Percentiles rank a stretch among this genome's conserved stretches.
These are phyloP conservation scores for Atopsyche davidsoni DNA, from an alignment of 1,140 invertebrate genomes.

Conservation along the genomic window DNA sequence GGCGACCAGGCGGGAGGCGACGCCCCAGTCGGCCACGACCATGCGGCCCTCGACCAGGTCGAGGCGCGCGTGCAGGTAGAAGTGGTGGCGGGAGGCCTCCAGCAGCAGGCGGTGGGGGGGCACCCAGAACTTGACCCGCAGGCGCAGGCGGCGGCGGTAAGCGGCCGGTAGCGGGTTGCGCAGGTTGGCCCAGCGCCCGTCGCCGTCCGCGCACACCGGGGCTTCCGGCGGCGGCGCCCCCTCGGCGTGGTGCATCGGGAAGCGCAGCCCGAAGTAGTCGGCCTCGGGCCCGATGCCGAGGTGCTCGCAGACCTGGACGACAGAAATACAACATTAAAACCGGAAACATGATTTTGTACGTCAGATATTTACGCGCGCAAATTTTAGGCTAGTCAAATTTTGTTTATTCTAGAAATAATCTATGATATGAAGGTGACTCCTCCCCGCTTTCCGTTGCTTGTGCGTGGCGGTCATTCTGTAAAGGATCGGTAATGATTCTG, in stretches of 20 bases:
- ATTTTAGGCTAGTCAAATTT: no score
- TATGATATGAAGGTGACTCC: no score
- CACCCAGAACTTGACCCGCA: slow-evolving; percentile 82
- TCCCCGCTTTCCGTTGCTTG: no score
- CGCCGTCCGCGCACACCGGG: slow-evolving; percentile 35
- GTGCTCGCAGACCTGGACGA: slow-evolving; percentile 67
- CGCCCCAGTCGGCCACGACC: slow-evolving; percentile 59
- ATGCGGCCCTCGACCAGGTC: slow-evolving; percentile 68
- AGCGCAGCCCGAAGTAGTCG: slow-evolving; percentile 77
- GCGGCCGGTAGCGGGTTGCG: slow-evolving; percentile 68
- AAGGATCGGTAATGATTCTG: no score
- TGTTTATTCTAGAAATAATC: no score
- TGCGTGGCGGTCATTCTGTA: no score
- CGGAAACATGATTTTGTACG: no score
- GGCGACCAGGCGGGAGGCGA: slow-evolving; percentile 67
- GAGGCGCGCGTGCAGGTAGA: slow-evolving; percentile 73
- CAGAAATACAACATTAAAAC: slow-evolving; percentile 4
- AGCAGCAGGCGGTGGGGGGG: slow-evolving; percentile 79
- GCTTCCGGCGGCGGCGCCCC: slow-evolving; percentile 44
- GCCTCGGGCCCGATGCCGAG: slow-evolving; percentile 76
- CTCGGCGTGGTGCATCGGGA: slow-evolving; percentile 58
- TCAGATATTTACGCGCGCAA: no score
- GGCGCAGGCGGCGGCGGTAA: slow-evolving; percentile 54
- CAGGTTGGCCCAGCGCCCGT: slow-evolving; percentile 77
- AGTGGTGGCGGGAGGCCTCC: slow-evolving; percentile 75